Percentiles rank a stretch among this genome's conserved stretches.
Evolutionary conservation across 2,113 vertebrate genomes (phyloP).

Genomic region (Chamaetylas fuelleborni): DNA sequence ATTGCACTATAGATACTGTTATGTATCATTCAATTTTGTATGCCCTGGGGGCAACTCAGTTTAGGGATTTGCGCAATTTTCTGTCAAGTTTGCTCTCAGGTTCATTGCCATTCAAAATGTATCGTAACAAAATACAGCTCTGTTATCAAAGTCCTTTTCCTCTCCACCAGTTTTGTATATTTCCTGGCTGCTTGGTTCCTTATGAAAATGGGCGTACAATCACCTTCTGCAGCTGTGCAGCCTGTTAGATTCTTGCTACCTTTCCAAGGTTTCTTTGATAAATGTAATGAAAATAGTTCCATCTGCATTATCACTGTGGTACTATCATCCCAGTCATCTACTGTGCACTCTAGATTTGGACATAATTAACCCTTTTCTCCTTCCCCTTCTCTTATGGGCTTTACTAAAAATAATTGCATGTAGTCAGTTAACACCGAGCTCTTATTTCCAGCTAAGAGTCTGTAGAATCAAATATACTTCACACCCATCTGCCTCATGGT

Average conservation of each 20-base stretch:
- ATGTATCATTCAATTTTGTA: not conserved
- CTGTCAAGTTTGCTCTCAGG: not conserved
- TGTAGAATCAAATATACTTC: not conserved
- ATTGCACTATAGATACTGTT: not conserved
- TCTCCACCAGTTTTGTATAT: not conserved
- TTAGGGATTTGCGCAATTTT: constrained; percentile 1
- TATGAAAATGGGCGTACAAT: not conserved
- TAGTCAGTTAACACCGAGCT: not conserved
- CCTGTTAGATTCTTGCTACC: not conserved
- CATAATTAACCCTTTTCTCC: not conserved
- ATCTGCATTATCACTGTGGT: not conserved
- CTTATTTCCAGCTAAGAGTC: not conserved
- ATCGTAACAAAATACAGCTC: constrained; percentile 1
- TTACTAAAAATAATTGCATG: not conserved
- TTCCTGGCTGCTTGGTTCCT: not conserved
- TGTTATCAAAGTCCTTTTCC: not conserved
- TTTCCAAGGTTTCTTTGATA: not conserved
- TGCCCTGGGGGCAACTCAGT: not conserved
- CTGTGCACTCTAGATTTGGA: not conserved
- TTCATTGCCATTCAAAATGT: constrained; percentile 23
- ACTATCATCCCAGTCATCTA: not conserved
- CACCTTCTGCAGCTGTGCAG: not conserved
- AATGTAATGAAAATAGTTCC: not conserved
- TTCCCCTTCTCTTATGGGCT: not conserved
- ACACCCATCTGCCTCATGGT: fast-evolving